Percentiles rank a stretch among this genome's conserved stretches.
These are phyloP conservation scores for Hydropsyche betteni DNA, from an alignment of 2,888 invertebrate species.

Conservation along the genomic window DNA sequence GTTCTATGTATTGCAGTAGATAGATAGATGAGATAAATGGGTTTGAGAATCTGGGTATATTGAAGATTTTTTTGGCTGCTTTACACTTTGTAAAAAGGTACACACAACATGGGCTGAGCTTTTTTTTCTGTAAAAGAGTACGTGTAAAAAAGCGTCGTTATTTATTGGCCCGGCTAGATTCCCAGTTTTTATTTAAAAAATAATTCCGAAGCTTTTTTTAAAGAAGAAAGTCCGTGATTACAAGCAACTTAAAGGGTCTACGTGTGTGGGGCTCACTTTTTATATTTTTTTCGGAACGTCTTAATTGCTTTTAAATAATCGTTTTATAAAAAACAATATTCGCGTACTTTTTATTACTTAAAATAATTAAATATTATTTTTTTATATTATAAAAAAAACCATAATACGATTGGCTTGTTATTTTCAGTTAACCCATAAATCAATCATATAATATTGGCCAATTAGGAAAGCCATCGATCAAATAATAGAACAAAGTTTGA, in stretches of 20 bases:
- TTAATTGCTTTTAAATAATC: constrained; percentile 26
- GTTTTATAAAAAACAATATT: not conserved
- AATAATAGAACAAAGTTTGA: no score
- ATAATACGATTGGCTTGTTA: no score
- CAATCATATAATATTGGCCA: no score
- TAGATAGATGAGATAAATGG: not conserved
- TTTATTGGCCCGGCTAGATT: constrained; percentile 47
- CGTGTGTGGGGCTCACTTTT: constrained; percentile 44
- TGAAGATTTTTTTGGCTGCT: not conserved
- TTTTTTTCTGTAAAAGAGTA: constrained; percentile 12
- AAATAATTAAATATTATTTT: not conserved
- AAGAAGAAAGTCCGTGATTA: constrained; percentile 39
- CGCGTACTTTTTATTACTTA: not conserved
- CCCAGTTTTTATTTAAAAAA: constrained; percentile 35
- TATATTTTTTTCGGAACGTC: constrained; percentile 20
- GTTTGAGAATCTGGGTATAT: not conserved
- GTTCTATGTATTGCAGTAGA: no score
- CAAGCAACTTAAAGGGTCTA: constrained; percentile 44
- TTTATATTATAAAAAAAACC: not conserved
- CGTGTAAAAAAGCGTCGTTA: constrained; percentile 42
- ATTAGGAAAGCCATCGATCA: no score
- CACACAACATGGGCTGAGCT: not conserved
- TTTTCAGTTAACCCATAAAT: no score
- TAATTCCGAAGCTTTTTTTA: constrained; percentile 39
- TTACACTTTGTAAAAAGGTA: constrained; percentile 8